Conservation (phyloP, 2,113 vertebrate species). For the Synchiropus splendidus region DNA sequence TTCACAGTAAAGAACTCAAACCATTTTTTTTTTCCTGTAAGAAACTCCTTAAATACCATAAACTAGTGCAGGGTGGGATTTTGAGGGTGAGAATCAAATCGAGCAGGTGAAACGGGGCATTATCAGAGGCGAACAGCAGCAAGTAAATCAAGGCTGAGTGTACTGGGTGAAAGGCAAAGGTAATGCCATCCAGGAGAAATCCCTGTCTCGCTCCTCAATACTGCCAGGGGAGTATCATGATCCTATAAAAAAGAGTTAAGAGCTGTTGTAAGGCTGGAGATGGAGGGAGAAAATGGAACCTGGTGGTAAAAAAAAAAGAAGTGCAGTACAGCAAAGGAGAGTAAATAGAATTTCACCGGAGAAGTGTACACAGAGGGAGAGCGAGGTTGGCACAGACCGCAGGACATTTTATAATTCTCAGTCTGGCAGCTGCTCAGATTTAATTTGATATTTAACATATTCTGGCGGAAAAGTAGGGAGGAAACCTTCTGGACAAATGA, state of each 20-base stretch:
- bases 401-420: conserved; percentile 11
- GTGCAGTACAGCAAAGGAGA: conserved; percentile 16
- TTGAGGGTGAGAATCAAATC: conserved; percentile 53
- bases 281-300: conserved; percentile 25
- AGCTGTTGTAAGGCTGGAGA: conserved; percentile 11
- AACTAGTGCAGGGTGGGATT: not conserved
- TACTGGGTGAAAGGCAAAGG: conserved; percentile 22
- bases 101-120: conserved; percentile 33
- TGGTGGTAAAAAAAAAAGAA: conserved; percentile 14
- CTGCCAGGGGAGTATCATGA: conserved; percentile 30
- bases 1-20: too few species aligned
- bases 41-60: too few species aligned
- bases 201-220: conserved; percentile 35
- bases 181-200: conserved; percentile 33
- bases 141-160: conserved; percentile 48
- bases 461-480: conserved; percentile 2
- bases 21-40: too few species aligned
- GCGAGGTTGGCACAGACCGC: not conserved
- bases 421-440: conserved; percentile 5
- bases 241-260: conserved; percentile 31
- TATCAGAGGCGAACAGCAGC: conserved; percentile 42
- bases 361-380: conserved; percentile 7
- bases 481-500: conserved; percentile 12
- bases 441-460: conserved; percentile 1
- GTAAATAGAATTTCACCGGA: conserved; percentile 22